Evolutionary conservation across 2,888 invertebrate genomes (phyloP), one percentile per base, ranked within the genome.

Genomic region (Drosophila helvetica): DNA sequence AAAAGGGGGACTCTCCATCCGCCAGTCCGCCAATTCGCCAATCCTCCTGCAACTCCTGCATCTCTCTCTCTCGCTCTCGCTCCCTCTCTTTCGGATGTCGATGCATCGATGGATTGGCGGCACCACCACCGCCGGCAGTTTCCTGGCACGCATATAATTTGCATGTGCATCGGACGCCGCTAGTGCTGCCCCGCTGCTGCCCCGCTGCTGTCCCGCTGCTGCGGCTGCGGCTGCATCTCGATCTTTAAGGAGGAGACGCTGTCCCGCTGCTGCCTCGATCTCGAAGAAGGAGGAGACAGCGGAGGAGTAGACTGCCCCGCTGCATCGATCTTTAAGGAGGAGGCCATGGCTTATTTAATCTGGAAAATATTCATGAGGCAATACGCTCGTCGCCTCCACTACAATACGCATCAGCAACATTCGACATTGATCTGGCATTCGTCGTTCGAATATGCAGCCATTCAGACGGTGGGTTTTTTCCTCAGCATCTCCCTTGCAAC

Each of bases 291-390:
- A 47, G 27, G 12, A 22, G 22, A 22, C 22, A 2, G 25, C 7
- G 25, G 8, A 27, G 27, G 27, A 27, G 27, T 27, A 38, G 15
- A 2, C 38, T 38, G 38, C 38, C 38, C 38, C 38, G 38, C 38
- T 27, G 27, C 8, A 62, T 64, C 73, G 64, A 69, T 63, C 63
- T 67, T 45, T 54, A 71, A 52, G 53, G 19, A 48, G 50, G 25
- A 47, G 27, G 12, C 80, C 64, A 91, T 91, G 91, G 91, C 91
- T 86, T 91, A 91, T 84, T 88, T 91, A 82, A 90, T 91, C 74
- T 91, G 91, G 91, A 90, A 90, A 86, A 89, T 91, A 83, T 88
- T 91, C 80, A 79, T 91, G 78, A 91, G 90, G 84, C 90, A 90
- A 75, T 91, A 91, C 71, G 80, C 88, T 62, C 88, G 90, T 62